These are phyloP conservation scores for Cotesia congregata DNA, from an alignment of 2,888 invertebrate species.

Conservation along the genomic window DNA sequence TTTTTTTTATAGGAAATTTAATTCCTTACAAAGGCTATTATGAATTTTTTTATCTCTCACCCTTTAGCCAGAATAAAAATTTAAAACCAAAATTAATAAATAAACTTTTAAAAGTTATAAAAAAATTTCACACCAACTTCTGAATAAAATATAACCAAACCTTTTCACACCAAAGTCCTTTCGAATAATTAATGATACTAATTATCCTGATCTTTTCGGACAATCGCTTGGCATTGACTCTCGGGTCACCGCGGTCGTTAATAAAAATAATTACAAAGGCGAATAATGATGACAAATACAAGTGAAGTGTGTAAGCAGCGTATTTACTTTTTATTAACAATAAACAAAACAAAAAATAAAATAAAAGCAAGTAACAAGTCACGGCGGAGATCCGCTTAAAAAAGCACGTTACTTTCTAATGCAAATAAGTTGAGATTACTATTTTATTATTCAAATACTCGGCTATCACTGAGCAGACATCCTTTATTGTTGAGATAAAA, in stretches of 20 bases:
- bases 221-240: neutral
- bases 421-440: constrained; percentile 13
- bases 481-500: neutral
- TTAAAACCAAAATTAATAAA: no score
- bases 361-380: constrained; percentile 22
- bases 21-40: no score
- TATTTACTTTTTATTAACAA: neutral
- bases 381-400: constrained; percentile 25
- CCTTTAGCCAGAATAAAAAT: no score
- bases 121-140: no score
- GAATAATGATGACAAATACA: neutral
- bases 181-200: neutral
- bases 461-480: neutral
- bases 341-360: neutral
- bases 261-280: neutral
- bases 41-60: no score
- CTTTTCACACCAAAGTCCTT: no score
- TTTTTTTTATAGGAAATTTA: no score
- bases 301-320: neutral
- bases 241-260: neutral
- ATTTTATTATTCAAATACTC: neutral
- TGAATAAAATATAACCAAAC: no score
- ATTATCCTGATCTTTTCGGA: neutral
- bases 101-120: no score
- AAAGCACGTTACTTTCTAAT: constrained; percentile 34